Percentiles rank a stretch among this genome's conserved stretches.
phyloP scores from a whole-genome alignment of 2,797 vertebrate species.

The Parauchenoglanis punctatus region DNA sequence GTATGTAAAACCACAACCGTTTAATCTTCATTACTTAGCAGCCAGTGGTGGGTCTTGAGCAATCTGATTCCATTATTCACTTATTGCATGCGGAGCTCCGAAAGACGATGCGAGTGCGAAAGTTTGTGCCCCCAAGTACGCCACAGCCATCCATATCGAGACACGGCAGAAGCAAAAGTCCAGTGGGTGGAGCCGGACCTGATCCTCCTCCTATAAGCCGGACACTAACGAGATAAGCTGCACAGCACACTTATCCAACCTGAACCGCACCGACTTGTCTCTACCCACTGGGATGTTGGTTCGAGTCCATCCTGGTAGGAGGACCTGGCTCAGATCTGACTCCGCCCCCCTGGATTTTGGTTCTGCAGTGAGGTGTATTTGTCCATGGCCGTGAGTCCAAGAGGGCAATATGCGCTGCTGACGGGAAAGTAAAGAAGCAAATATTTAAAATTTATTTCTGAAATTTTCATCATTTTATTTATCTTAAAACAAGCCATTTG shows the following conservation, averaged over 20 bases:
- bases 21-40: background rate
- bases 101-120: background rate
- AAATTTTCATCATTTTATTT: background rate
- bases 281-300: background rate
- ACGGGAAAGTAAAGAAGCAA: background rate
- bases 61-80: background rate
- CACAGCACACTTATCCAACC: background rate
- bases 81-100: background rate
- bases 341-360: background rate
- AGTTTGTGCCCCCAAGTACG: background rate
- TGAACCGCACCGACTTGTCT: background rate
- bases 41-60: background rate
- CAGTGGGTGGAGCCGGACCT: background rate
- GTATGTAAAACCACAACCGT: background rate
- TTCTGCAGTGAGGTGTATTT: background rate
- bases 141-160: background rate
- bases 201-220: background rate
- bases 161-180: background rate
- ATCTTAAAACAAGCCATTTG: background rate
- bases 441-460: background rate
- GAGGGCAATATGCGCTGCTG: background rate
- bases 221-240: background rate
- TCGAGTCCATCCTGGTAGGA: too few species aligned
- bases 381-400: background rate
- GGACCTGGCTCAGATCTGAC: background rate